Evolutionary conservation across 2,113 vertebrate genomes (phyloP).

Genomic region (Gallinago media): DNA sequence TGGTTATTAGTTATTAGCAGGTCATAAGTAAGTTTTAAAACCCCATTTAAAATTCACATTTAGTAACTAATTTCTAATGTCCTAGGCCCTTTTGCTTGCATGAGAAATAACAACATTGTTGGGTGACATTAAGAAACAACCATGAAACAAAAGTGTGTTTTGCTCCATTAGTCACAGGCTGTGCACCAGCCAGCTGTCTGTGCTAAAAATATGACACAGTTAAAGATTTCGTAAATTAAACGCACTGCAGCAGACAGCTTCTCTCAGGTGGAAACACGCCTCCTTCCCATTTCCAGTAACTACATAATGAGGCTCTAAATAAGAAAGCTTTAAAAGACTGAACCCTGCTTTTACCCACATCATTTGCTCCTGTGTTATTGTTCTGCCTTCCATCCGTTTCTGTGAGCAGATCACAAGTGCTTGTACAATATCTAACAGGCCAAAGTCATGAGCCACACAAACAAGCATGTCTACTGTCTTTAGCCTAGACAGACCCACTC

Average conservation of each 20-base stretch:
- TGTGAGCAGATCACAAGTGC: not conserved
- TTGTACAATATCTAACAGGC: not conserved
- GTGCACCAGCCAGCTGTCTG: slow-evolving; percentile 74
- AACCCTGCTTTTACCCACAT: not conserved
- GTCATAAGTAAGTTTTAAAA: slow-evolving; percentile 1
- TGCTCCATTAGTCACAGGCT: slow-evolving; percentile 76
- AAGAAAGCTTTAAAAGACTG: not conserved
- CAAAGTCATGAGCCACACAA: not conserved
- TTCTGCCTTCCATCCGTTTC: not conserved
- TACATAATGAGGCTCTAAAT: not conserved
- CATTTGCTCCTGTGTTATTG: not conserved
- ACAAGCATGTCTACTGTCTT: not conserved
- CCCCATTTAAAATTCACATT: not conserved
- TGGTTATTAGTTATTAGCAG: not conserved
- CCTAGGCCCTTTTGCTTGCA: slow-evolving; percentile 33
- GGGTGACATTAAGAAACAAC: slow-evolving; percentile 64
- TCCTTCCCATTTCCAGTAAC: slow-evolving; percentile 53
- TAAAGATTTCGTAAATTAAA: slow-evolving; percentile 67
- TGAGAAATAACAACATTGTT: slow-evolving; percentile 58
- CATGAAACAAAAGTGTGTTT: slow-evolving; percentile 67
- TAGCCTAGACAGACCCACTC: not conserved
- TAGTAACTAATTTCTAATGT: not conserved
- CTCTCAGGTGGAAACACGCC: slow-evolving; percentile 70
- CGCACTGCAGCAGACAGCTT: slow-evolving; percentile 65
- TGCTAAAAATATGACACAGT: slow-evolving; percentile 74